These are phyloP conservation scores for Illadopsis cleaveri DNA, from an alignment of 2,113 vertebrate genomes.

Conservation along the genomic window DNA sequence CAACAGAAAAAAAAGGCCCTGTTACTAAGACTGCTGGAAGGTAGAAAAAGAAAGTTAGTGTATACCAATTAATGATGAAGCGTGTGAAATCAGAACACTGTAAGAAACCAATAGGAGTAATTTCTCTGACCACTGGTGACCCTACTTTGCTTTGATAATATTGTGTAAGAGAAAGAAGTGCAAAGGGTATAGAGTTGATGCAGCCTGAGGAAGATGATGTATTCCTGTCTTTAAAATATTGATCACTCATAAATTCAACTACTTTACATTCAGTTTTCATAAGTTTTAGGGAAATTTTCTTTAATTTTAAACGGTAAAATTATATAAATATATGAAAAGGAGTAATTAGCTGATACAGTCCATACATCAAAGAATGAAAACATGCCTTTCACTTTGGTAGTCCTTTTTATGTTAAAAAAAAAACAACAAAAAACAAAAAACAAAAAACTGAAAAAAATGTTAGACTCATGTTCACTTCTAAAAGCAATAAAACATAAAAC, in stretches of 20 bases:
- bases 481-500: background rate
- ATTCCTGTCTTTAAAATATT: background rate
- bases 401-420: background rate
- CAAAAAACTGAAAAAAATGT: too few species aligned
- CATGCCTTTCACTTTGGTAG: background rate
- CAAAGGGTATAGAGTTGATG: background rate
- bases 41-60: background rate
- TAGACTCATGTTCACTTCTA: background rate
- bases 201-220: background rate
- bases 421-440: too few species aligned
- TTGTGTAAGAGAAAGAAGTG: background rate
- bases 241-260: background rate
- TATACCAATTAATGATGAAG: background rate
- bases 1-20: background rate
- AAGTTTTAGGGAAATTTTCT: background rate
- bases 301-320: background rate
- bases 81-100: background rate
- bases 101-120: background rate
- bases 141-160: background rate
- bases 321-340: background rate
- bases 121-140: background rate
- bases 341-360: background rate
- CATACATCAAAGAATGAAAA: background rate
- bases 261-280: background rate
- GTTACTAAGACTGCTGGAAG: background rate